Evolutionary conservation across 2,797 vertebrate species (phyloP).

Genomic region (Streptopelia turtur): DNA sequence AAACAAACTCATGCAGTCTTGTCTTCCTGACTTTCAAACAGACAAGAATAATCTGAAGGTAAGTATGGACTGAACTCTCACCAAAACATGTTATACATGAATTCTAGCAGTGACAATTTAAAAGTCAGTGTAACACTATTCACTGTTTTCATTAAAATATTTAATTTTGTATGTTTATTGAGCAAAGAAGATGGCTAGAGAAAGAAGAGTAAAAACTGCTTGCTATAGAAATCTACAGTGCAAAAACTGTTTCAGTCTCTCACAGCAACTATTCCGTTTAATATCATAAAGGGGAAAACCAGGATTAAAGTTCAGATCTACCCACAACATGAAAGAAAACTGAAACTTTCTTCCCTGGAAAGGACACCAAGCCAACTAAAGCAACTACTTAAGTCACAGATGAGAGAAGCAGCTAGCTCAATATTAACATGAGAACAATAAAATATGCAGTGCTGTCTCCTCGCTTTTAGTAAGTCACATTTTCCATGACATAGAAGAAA

Average conservation of each 20-base stretch:
- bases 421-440: background rate
- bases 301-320: background rate
- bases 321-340: background rate
- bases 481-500: background rate
- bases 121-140: background rate
- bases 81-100: background rate
- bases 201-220: background rate
- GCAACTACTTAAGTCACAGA: background rate
- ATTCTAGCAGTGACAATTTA: background rate
- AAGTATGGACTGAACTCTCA: background rate
- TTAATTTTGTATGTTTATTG: background rate
- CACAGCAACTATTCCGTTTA: background rate
- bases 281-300: background rate
- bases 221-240: background rate
- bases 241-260: background rate
- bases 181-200: background rate
- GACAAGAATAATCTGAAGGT: background rate
- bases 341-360: background rate
- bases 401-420: background rate
- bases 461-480: background rate
- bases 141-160: background rate
- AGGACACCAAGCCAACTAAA: background rate
- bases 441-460: background rate
- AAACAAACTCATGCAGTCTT: background rate
- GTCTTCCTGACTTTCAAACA: background rate